Evolutionary conservation across 2,797 vertebrate species (phyloP).

Genomic region (Oryzias dopingdopingensis): DNA sequence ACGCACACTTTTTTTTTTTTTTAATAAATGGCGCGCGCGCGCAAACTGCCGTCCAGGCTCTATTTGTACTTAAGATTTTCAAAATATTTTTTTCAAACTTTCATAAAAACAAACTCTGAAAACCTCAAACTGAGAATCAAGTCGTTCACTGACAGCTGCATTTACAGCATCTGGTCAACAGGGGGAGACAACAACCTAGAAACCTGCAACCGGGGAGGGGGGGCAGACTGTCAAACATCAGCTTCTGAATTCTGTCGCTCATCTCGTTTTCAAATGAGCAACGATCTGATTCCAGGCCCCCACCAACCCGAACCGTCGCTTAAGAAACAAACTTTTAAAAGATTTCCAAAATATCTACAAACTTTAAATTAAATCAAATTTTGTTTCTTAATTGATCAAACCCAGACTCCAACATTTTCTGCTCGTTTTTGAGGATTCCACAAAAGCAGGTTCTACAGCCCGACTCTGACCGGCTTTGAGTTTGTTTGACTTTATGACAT

Average conservation of each 20-base stretch:
- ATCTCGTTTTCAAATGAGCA: conserved; percentile 50
- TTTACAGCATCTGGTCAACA: conserved; percentile 51
- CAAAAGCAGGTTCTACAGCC: too few species aligned
- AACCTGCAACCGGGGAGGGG: conserved; percentile 24
- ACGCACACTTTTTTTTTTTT: conserved; percentile 1
- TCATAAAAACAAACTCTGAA: background rate
- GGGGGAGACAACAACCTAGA: conserved; percentile 77
- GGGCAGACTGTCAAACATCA: conserved; percentile 49
- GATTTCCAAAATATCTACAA: conserved; percentile 22
- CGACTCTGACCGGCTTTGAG: too few species aligned
- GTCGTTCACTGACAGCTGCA: conserved; percentile 1
- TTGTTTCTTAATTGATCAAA: too few species aligned
- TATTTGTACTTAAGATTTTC: too few species aligned
- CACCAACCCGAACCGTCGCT: background rate
- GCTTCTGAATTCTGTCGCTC: conserved; percentile 54
- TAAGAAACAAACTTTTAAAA: background rate
- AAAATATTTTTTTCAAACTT: background rate
- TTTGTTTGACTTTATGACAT: too few species aligned
- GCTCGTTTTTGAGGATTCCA: too few species aligned
- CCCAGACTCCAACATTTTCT: too few species aligned
- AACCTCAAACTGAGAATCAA: background rate
- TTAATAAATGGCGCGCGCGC: too few species aligned
- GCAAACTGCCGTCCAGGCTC: too few species aligned
- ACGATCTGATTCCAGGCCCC: conserved; percentile 16
- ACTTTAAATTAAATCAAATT: conserved; percentile 1